Percentiles rank a stretch among this genome's conserved stretches.
These are phyloP conservation scores for Anarsia innoxiella DNA, from an alignment of 2,888 invertebrate species.

Conservation along the genomic window DNA sequence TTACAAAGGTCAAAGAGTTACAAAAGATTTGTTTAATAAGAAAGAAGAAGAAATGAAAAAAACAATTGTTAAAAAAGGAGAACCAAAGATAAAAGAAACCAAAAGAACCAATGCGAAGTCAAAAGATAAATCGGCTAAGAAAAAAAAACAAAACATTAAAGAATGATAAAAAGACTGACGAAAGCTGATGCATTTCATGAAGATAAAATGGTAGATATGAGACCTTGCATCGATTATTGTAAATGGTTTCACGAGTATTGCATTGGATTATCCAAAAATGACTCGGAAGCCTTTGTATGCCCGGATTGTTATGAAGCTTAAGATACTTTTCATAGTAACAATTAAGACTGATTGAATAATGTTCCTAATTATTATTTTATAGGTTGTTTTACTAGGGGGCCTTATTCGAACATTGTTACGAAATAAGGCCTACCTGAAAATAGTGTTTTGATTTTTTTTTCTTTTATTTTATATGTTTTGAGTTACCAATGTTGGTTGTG, in stretches of 20 bases:
- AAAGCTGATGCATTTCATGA: neutral
- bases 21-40: slow-evolving; percentile 14
- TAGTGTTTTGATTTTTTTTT: no score
- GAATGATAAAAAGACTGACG: neutral
- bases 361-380: no score
- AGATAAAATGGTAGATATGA: no score
- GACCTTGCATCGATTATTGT: no score
- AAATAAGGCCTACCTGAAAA: no score
- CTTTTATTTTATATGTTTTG: no score
- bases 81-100: neutral
- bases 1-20: slow-evolving; percentile 13
- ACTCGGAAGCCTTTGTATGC: neutral
- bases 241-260: neutral
- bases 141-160: slow-evolving; percentile 1
- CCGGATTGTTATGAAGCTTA: no score
- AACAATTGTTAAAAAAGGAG: slow-evolving; percentile 1
- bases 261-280: neutral
- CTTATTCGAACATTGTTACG: no score
- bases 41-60: slow-evolving; percentile 4
- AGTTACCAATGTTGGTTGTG: no score
- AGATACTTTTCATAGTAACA: no score
- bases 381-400: no score
- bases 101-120: neutral
- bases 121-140: neutral
- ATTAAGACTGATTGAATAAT: no score